These are phyloP conservation scores for Protomyctophum bolini DNA, from an alignment of 2,113 vertebrate species.

Conservation along the genomic window DNA sequence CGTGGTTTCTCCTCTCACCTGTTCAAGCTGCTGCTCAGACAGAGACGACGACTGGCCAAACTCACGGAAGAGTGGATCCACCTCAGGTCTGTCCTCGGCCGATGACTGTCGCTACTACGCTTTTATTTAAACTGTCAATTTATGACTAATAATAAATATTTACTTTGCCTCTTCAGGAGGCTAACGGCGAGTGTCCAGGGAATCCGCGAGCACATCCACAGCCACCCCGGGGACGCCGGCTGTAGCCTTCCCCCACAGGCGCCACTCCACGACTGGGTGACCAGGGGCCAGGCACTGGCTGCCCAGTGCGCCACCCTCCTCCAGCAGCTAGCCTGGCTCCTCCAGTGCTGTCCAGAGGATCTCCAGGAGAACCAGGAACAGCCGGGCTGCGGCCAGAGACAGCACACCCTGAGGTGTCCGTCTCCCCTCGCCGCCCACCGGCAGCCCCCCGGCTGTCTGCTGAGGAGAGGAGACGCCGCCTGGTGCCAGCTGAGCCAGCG, in stretches of 20 bases:
- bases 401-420: conserved; percentile 75
- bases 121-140: neutral
- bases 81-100: conserved; percentile 80
- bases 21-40: conserved; percentile 86
- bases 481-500: conserved; percentile 78
- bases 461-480: conserved; percentile 80
- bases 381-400: conserved; percentile 15
- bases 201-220: conserved; percentile 69
- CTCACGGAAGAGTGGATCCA: conserved; percentile 88
- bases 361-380: conserved; percentile 55
- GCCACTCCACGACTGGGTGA: conserved; percentile 79
- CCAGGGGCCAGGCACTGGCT: conserved; percentile 77
- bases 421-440: conserved; percentile 82
- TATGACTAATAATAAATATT: neutral
- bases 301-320: conserved; percentile 84
- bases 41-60: conserved; percentile 82
- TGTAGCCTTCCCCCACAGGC: conserved; percentile 87
- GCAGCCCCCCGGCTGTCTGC: conserved; percentile 84
- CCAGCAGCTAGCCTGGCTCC: conserved; percentile 86
- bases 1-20: conserved; percentile 93
- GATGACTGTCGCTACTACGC: neutral
- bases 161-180: conserved; percentile 72
- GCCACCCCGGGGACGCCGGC: conserved; percentile 54
- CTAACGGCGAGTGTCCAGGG: conserved; percentile 80
- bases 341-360: conserved; percentile 88